Evolutionary conservation across 2,888 invertebrate species (phyloP).

Genomic region (Rugalucina vietnamica): DNA sequence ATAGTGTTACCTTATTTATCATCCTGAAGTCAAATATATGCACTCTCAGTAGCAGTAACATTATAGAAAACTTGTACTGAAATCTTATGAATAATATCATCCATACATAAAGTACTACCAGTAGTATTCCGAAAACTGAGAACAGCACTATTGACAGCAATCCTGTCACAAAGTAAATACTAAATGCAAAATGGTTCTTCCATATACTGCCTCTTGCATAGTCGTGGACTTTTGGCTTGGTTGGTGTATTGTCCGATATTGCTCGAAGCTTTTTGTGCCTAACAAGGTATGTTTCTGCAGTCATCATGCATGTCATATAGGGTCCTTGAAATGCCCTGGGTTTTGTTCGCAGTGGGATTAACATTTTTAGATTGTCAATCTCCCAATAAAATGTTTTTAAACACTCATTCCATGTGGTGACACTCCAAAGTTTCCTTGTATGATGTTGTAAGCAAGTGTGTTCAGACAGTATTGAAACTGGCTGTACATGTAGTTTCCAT

Average conservation of each 20-base stretch:
- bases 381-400: too few relatives aligned
- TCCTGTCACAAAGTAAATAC: slow-evolving; percentile 24
- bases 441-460: too few relatives aligned
- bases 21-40: slow-evolving; percentile 44
- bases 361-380: too few relatives aligned
- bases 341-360: slow-evolving; percentile 22
- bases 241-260: not conserved
- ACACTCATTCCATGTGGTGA: too few relatives aligned
- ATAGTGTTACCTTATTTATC: slow-evolving; percentile 22
- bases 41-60: slow-evolving; percentile 28
- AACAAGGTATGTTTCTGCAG: slow-evolving; percentile 34
- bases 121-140: slow-evolving; percentile 7
- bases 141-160: slow-evolving; percentile 20
- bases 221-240: not conserved
- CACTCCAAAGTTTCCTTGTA: too few relatives aligned
- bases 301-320: slow-evolving; percentile 35
- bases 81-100: slow-evolving; percentile 37
- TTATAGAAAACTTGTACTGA: slow-evolving; percentile 40
- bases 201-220: slow-evolving; percentile 29
- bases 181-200: slow-evolving; percentile 35
- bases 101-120: slow-evolving; percentile 15
- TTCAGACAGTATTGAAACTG: too few relatives aligned
- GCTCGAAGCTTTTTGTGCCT: not conserved
- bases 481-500: too few relatives aligned
- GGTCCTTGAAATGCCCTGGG: slow-evolving; percentile 42